Conservation (phyloP, 2,797 vertebrate genomes). For the Oreochromis mossambicus region DNA sequence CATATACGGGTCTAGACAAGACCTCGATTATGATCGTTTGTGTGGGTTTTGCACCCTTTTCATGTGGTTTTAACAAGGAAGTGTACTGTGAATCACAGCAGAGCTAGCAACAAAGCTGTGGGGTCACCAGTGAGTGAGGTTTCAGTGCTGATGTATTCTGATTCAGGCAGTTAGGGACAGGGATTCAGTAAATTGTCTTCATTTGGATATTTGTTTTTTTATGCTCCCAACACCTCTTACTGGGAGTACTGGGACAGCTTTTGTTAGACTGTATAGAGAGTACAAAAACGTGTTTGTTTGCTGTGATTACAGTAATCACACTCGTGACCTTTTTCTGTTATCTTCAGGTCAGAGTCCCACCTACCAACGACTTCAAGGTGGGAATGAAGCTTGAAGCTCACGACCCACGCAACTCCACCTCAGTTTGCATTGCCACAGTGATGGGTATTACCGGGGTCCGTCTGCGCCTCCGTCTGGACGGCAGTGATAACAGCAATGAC, state of each 20-base stretch:
- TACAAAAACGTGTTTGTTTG: not conserved
- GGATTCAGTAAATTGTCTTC: not conserved
- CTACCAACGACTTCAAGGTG: conserved; percentile 92
- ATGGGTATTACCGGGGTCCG: conserved; percentile 89
- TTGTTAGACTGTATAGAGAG: not conserved
- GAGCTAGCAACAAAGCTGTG: not conserved
- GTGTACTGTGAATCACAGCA: not conserved
- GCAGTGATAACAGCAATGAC: conserved; percentile 95
- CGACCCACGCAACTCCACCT: conserved; percentile 91
- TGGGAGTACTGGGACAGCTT: not conserved
- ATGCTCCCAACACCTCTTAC: not conserved
- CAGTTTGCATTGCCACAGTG: conserved; percentile 91
- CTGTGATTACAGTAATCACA: not conserved
- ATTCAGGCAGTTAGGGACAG: not conserved
- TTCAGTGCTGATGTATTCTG: not conserved
- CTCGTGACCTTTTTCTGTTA: not conserved
- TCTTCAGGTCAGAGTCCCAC: conserved; percentile 85
- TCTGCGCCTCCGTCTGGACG: conserved; percentile 89
- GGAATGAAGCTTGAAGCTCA: conserved; percentile 96
- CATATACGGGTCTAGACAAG: not conserved
- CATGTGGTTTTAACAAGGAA: not conserved
- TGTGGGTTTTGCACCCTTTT: not conserved
- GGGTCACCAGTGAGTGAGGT: not conserved
- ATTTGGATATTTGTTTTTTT: not conserved
- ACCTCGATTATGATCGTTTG: not conserved